Base-by-base conservation (phyloP, 2,888 invertebrate species). In the Campoplex nolae region DNA sequence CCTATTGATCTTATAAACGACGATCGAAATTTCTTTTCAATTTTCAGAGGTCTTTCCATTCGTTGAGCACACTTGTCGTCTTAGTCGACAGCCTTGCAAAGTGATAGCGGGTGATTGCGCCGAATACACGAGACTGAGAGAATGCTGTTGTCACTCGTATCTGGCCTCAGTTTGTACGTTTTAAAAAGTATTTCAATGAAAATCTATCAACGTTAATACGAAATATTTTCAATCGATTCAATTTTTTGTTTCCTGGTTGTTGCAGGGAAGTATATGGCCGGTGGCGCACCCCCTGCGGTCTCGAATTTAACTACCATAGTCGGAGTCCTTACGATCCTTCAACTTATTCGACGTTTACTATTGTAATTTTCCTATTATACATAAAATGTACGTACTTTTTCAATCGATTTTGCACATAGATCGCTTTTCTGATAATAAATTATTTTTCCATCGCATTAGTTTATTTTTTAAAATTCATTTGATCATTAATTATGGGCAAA, bases 51-150 rank as follows among this genome's bases (percentile, higher is more conserved):
- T 96, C 56, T 96, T 97, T 92, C 96, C 96, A 35, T 97, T 96
- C 95, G 95, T 97, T 89, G 96, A 96, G 88, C 97, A 97, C 94
- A 96, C 96, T 1, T 97, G 97, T 94, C 96, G 96, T 94, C 92
- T 96, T 90, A 96, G 96, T 65, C 95, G 96, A 79, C 95, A 95
- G 90, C 95, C 96, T 90, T 97, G 97, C 94, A 94, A 95, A 89
- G 95, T 96, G 56, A 94, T 95, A 38, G 96, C 96, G 2, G 94
- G 93, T 77, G 96, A 97, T 94, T 97, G 97, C 94, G 96, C 95
- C 65, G 95, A 95, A 91, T 97, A 97, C 93, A 95, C 95, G 84
- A 94, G 96, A 84, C 93, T 97, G 71, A 94, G 96, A 65, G 96
- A 95, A 92, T 97, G 97, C 93, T 97, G 97, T 94, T 97, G 97